Percentiles rank a stretch among this genome's conserved stretches.
These are phyloP conservation scores for Mus minutoides DNA, from an alignment of 2,797 vertebrate species.

Conservation along the genomic window DNA sequence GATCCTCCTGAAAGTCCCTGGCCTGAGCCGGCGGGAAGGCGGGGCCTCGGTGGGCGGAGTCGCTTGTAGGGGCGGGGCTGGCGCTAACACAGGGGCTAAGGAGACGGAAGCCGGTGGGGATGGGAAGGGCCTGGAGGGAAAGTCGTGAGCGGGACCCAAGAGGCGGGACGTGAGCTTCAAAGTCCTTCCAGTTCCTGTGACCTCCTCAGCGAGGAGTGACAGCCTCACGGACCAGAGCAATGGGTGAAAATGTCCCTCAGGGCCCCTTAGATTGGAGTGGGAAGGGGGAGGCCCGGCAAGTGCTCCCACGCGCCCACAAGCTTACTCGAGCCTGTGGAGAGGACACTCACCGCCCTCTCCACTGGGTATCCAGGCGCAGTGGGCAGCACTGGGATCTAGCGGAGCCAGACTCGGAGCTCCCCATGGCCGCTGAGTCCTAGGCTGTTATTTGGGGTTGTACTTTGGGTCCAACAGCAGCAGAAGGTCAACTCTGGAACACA, in stretches of 20 bases:
- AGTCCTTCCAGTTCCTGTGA: not conserved
- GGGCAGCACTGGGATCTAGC: not conserved
- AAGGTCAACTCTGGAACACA: not conserved
- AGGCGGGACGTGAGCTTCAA: rapidly evolving
- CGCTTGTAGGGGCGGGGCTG: not conserved
- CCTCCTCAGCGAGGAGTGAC: rapidly evolving
- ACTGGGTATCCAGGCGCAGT: not conserved
- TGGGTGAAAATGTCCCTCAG: conserved; percentile 4
- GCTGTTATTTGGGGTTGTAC: too few species aligned
- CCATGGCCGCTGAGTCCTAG: not conserved
- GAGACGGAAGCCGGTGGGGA: too few species aligned
- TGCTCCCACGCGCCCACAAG: not conserved
- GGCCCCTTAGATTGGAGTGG: not conserved
- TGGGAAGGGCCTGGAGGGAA: not conserved
- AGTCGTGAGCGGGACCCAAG: not conserved
- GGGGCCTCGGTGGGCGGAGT: not conserved
- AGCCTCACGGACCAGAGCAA: rapidly evolving
- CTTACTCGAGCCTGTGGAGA: not conserved
- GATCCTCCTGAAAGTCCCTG: rapidly evolving
- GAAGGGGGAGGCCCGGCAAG: not conserved
- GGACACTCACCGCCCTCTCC: not conserved
- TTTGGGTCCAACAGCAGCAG: not conserved
- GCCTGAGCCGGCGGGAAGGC: too few species aligned
- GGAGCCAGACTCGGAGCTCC: rapidly evolving
- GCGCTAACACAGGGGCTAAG: rapidly evolving